phyloP scores from a whole-genome alignment of 2,797 vertebrate species.

The Acrossocheilus fasciatus region DNA sequence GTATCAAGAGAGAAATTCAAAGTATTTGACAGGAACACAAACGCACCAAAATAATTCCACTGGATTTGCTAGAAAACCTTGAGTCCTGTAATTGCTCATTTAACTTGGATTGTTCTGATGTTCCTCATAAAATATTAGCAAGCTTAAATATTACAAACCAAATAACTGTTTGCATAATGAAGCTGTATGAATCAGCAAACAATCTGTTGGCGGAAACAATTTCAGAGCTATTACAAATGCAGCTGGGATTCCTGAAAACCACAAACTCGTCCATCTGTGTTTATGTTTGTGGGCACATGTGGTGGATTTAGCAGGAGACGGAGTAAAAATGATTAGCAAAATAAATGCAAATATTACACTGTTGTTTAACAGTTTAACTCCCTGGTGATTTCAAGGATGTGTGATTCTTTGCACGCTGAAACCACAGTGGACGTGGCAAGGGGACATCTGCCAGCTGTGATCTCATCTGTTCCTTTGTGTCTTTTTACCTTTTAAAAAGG shows the following conservation, averaged over 20 bases:
- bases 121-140: slow-evolving; percentile 30
- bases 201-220: slow-evolving; percentile 55
- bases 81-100: neutral
- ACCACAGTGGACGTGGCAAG: slow-evolving; percentile 48
- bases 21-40: slow-evolving; percentile 30
- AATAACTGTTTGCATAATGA: slow-evolving; percentile 55
- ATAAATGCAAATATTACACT: slow-evolving; percentile 15
- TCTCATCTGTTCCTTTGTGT: slow-evolving; percentile 20
- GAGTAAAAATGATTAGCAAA: slow-evolving; percentile 15
- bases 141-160: slow-evolving; percentile 29
- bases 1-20: slow-evolving; percentile 33
- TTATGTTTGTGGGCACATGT: slow-evolving; percentile 19
- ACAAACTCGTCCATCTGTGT: slow-evolving; percentile 28
- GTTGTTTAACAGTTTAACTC: slow-evolving; percentile 3
- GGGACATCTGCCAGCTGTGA: slow-evolving; percentile 52
- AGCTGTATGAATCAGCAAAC: slow-evolving; percentile 46
- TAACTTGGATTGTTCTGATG: neutral
- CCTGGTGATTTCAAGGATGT: slow-evolving; percentile 24
- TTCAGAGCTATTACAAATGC: slow-evolving; percentile 49
- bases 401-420: slow-evolving; percentile 25
- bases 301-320: neutral
- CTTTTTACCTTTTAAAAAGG: slow-evolving; percentile 28
- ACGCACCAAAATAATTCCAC: slow-evolving; percentile 25
- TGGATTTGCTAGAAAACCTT: slow-evolving; percentile 9
- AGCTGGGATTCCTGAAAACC: slow-evolving; percentile 37